These are phyloP conservation scores for Xestobium rufovillosum DNA, from an alignment of 2,888 invertebrate genomes.

Conservation along the genomic window DNA sequence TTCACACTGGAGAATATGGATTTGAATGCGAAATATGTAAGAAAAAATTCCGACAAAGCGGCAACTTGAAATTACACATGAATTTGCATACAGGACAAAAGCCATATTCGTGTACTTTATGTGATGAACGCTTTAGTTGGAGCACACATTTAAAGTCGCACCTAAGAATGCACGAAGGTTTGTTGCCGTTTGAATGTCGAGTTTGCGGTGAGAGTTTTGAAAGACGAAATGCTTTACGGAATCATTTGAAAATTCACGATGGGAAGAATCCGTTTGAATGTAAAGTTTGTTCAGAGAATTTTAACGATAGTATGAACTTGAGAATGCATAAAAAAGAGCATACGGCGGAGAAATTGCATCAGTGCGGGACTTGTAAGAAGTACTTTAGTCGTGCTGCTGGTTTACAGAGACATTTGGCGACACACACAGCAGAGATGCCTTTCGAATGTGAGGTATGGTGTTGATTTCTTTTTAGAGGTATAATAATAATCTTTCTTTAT, in stretches of 20 bases:
- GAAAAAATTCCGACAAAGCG: too few species aligned
- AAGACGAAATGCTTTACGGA: neutral
- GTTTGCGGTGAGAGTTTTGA: slow-evolving; percentile 12
- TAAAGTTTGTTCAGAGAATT: slow-evolving; percentile 5
- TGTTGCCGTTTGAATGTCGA: slow-evolving; percentile 1
- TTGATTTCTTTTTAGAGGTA: too few species aligned
- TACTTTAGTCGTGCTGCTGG: slow-evolving; percentile 7
- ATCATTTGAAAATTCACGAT: slow-evolving; percentile 7
- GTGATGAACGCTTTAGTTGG: slow-evolving; percentile 14
- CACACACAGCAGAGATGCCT: slow-evolving; percentile 26
- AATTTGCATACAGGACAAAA: slow-evolving; percentile 22
- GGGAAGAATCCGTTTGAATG: slow-evolving; percentile 6
- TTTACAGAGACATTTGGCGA: slow-evolving; percentile 32
- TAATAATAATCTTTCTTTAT: too few species aligned
- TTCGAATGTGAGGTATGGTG: slow-evolving; percentile 29
- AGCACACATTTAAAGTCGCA: slow-evolving; percentile 4
- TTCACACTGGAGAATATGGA: too few species aligned
- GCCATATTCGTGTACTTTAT: slow-evolving; percentile 21
- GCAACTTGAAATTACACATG: slow-evolving; percentile 15
- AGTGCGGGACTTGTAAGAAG: slow-evolving; percentile 14
- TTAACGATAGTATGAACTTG: slow-evolving; percentile 6
- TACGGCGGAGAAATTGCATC: slow-evolving; percentile 17
- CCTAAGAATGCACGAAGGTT: neutral
- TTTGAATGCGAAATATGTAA: too few species aligned
- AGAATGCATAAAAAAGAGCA: slow-evolving; percentile 16